A percentile compares a stretch with the other conserved stretches of the same genome.
Evolutionary conservation across 2,797 vertebrate genomes (phyloP).

Genomic region (Tokudaia muenninki): DNA sequence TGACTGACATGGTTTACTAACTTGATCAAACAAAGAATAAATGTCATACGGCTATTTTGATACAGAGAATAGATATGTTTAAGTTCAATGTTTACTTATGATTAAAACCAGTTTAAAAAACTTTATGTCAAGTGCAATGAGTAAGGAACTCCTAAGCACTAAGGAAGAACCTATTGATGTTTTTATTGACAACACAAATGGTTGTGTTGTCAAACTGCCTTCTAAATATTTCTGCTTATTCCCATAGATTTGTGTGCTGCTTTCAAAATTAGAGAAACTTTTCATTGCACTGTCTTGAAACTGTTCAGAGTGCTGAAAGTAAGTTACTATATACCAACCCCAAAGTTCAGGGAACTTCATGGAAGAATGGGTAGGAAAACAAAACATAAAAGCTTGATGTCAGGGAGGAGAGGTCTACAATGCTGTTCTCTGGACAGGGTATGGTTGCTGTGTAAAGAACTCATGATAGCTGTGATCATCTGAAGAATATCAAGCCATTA

Average conservation of each 20-base stretch:
- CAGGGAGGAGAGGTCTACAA: background rate
- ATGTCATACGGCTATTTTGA: background rate
- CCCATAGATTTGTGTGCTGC: background rate
- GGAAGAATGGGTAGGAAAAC: background rate
- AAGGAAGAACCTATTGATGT: background rate
- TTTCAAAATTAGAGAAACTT: background rate
- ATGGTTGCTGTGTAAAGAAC: background rate
- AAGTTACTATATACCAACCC: background rate
- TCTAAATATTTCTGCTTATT: background rate
- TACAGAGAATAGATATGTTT: background rate
- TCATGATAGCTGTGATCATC: background rate
- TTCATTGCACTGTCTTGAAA: background rate
- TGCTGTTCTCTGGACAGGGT: background rate
- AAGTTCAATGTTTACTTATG: background rate
- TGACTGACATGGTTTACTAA: background rate
- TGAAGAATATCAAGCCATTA: background rate
- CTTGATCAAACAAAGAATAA: conserved; percentile 22
- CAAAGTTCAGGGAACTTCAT: background rate
- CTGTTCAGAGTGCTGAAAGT: background rate
- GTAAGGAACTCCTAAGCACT: background rate
- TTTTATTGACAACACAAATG: background rate
- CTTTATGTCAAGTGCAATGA: background rate
- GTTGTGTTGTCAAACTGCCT: background rate
- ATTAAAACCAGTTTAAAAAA: conserved; percentile 18
- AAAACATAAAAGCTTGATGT: too few species aligned